Evolutionary conservation across 1,140 invertebrate genomes (phyloP).

Genomic region (Drosophila setifemur): DNA sequence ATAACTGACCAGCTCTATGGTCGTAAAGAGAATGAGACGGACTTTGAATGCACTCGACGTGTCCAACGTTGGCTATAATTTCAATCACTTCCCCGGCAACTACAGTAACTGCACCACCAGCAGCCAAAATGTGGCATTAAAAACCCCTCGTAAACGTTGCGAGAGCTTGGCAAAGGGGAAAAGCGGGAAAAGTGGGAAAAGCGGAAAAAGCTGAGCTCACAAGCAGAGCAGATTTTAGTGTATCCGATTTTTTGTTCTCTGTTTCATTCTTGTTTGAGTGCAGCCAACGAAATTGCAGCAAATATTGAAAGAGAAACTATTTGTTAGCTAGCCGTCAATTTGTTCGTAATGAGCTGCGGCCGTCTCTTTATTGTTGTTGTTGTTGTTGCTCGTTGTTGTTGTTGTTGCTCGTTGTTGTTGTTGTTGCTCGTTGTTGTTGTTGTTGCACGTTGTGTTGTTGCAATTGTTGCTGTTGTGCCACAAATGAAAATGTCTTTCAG

Average conservation of each 20-base stretch:
- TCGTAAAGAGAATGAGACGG: slow-evolving; percentile 27
- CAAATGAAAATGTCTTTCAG: slow-evolving; percentile 72
- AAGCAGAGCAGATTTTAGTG: slow-evolving; percentile 20
- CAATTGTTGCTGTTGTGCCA: slow-evolving; percentile 16
- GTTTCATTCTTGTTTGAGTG: slow-evolving; percentile 7
- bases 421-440: slow-evolving; percentile 5
- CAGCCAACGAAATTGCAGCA: slow-evolving; percentile 37
- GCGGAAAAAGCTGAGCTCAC: slow-evolving; percentile 7
- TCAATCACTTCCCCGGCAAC: slow-evolving; percentile 60
- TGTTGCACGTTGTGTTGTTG: slow-evolving; percentile 9
- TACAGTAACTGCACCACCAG: background rate
- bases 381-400: background rate
- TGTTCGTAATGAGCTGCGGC: slow-evolving; percentile 59
- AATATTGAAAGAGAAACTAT: slow-evolving; percentile 58
- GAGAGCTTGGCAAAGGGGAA: background rate
- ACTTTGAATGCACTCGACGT: slow-evolving; percentile 61
- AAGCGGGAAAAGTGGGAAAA: too few species aligned
- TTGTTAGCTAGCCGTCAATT: slow-evolving; percentile 61
- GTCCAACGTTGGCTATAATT: slow-evolving; percentile 53
- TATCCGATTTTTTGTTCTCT: background rate
- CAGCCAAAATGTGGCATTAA: slow-evolving; percentile 64
- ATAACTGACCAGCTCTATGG: slow-evolving; percentile 60
- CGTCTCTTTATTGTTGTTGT: slow-evolving; percentile 5
- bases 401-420: background rate
- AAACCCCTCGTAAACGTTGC: slow-evolving; percentile 62